Evolutionary conservation across 2,113 vertebrate genomes (phyloP), one percentile per base, ranked within the genome.

Genomic region (Morone saxatilis): DNA sequence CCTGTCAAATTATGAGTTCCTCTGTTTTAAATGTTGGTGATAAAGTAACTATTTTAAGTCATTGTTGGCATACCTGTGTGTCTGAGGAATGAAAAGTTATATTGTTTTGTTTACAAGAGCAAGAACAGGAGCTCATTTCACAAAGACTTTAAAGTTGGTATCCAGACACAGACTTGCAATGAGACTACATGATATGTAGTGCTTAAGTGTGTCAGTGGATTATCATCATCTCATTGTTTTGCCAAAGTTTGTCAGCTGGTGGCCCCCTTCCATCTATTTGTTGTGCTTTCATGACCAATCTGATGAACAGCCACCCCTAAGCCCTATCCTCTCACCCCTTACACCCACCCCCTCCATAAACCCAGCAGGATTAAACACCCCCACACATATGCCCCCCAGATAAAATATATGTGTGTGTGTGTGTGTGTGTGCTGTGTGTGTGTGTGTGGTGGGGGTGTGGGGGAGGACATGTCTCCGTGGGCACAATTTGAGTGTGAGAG

Each of bases 301-400:
- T 83, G 72, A 83, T 65, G 69, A 76, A 78, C 84, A 20, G n/a
- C 65, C 20, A 57, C n/a, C 65, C 50, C 53, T 47, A 85, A 47
- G 69, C 76, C 71, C 70, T 63, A 65, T 76, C 66, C 79, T 78
- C 81, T 80, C 79, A 82, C 57, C 73, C 82, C 83, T 67, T 53
- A 59, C 84, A 69, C 67, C 82, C 91, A 92, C 81, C 88, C 80
- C 86, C 78, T 31, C 70, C 66, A 66, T 53, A 61, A 54, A 88
- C 78, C 67, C 85, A 63, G 79, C 65, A 63, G 89, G 86, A 92
- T 89, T 90, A 86, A 85, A 86, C 89, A 74, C 91, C 87, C 89
- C 87, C 87, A 84, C 84, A 78, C 80, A 83, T 85, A 87, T 84
- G 79, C 84, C 77, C 72, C 78, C 63, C 75, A 79, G 71, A 77